Conservation (phyloP, 2,797 vertebrate species). For the Anomalospiza imberbis region DNA sequence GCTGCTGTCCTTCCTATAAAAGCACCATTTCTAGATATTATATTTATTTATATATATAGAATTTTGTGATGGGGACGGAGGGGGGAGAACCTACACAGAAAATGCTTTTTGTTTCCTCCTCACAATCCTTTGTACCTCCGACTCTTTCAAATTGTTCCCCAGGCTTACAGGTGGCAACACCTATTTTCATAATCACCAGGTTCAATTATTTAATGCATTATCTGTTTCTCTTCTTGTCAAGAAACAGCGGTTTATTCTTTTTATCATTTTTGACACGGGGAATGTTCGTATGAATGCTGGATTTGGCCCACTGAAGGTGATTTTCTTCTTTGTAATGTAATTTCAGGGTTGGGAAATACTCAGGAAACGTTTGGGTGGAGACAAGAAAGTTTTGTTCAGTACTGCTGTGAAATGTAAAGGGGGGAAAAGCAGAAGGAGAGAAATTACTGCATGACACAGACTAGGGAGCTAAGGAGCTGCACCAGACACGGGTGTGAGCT, state of each 20-base stretch:
- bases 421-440: background rate
- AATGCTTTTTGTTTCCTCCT: constrained; percentile 6
- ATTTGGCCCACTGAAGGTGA: constrained; percentile 23
- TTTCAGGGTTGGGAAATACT: constrained; percentile 29
- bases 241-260: background rate
- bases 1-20: background rate
- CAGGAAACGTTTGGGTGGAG: constrained; percentile 55
- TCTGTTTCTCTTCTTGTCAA: constrained; percentile 19
- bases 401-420: background rate
- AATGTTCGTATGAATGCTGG: background rate
- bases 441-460: background rate
- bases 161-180: constrained; percentile 40
- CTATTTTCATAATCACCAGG: constrained; percentile 12
- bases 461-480: background rate
- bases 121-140: background rate
- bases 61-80: background rate
- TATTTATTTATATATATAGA: background rate
- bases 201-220: background rate
- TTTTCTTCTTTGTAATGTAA: background rate
- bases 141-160: background rate
- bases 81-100: background rate
- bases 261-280: background rate
- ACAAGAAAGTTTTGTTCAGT: background rate
- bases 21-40: background rate
- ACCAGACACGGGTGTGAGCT: background rate